A percentile compares a stretch with the other conserved stretches of the same genome.
Conservation (phyloP, 2,888 invertebrate genomes). For the Druceiella hillmani region DNA sequence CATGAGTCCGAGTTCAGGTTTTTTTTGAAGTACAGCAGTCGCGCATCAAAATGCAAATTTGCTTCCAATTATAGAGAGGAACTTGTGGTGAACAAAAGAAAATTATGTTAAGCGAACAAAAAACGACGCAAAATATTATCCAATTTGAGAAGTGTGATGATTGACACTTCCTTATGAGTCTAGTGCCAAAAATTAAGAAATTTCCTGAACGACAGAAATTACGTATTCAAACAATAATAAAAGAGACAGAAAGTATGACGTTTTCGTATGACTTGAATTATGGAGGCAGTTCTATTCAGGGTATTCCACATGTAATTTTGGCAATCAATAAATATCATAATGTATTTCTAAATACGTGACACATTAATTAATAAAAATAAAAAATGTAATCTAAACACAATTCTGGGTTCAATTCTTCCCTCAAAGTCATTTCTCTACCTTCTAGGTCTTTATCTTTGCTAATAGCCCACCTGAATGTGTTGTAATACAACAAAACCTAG, state of each 20-base stretch:
- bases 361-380: too few relatives aligned
- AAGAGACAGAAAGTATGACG: constrained; percentile 2
- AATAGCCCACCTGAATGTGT: too few relatives aligned
- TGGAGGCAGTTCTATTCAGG: too few relatives aligned
- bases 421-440: too few relatives aligned
- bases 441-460: too few relatives aligned
- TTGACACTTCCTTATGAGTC: constrained; percentile 2
- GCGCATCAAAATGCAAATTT: constrained; percentile 1
- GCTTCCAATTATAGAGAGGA: constrained; percentile 2
- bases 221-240: constrained; percentile 5
- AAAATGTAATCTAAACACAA: too few relatives aligned
- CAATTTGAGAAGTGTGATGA: background rate
- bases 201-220: constrained; percentile 4
- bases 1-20: background rate
- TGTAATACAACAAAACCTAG: too few relatives aligned
- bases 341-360: too few relatives aligned
- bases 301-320: constrained; percentile 3
- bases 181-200: constrained; percentile 1
- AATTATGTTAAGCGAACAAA: background rate
- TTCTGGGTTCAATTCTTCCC: too few relatives aligned
- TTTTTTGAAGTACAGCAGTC: background rate
- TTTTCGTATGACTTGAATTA: constrained; percentile 2
- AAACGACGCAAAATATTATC: background rate
- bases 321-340: too few relatives aligned
- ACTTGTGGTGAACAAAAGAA: constrained; percentile 2